Base-by-base conservation (phyloP, 2,888 invertebrate species). In the Athalia cordata region DNA sequence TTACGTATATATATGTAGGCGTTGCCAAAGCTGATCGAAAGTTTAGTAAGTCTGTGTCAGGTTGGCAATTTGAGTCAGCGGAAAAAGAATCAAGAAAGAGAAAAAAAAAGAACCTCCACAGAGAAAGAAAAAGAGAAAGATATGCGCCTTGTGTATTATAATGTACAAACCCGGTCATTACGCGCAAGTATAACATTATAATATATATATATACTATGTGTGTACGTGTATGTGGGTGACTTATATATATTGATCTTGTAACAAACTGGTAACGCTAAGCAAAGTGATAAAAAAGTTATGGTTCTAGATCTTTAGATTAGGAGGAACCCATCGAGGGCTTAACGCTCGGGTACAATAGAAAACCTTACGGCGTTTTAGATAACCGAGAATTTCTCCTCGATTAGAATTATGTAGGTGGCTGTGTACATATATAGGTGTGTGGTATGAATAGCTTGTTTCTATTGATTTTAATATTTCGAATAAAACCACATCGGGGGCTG, bases 241-340 rank as follows among this genome's bases (percentile, higher is more conserved):
- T 68, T 68, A 68, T 55, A 5, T 68, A 68, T 29, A n/a, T 55
- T 55, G 9, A n/a, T 55, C 8, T 11, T 43, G 68, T 55, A 68
- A 68, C 55, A 55, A 68, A 68, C 45, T 72, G 47, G 72, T 72
- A 59, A 72, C 29, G 29, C 29, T 29, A 2, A 45, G 43, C n/a
- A 59, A 55, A 68, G 43, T 68, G 68, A 68, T 68, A 43, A 59
- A 72, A 59, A 47, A 15, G 8, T 47, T 64, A 64, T 64, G 3
- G 1, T 61, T 49, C 47, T 6, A 4, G 59, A 72, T 59, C 72
- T 4, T 47, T 72, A 49, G 72, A 72, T 59, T 47, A 72, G 29
- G 5, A 13, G 55, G 52, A 29, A 45, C 15, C 45, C 59, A 49
- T n/a, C 5, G 66, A n/a, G 49, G 66, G 43, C 45, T 13, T 4